Evolutionary conservation across 2,888 invertebrate species (phyloP).

Genomic region (Leptogaster cylindrica): DNA sequence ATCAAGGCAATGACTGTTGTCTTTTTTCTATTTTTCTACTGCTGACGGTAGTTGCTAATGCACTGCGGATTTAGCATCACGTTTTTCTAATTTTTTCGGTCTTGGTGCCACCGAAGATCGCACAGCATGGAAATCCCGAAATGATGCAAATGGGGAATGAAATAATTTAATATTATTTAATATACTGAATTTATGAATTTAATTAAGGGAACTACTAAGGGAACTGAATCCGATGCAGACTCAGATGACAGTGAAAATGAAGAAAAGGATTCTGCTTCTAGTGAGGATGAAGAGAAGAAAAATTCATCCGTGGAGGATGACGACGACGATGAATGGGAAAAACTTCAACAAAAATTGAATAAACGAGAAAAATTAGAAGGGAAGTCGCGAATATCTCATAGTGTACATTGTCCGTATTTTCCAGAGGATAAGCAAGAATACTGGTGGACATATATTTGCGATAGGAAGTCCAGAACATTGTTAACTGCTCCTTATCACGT

Average conservation of each 20-base stretch:
- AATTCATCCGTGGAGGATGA: constrained; percentile 68
- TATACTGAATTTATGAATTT: no score
- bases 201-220: no score
- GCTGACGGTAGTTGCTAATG: no score
- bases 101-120: no score
- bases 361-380: constrained; percentile 91
- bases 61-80: no score
- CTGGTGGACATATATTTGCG: constrained; percentile 99
- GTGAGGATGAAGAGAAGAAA: constrained; percentile 68
- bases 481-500: constrained; percentile 93
- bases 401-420: constrained; percentile 97
- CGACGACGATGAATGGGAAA: constrained; percentile 92
- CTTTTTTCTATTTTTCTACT: no score
- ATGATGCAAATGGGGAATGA: no score
- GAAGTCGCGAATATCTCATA: constrained; percentile 90
- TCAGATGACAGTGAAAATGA: constrained; percentile 66
- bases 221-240: constrained; percentile 56
- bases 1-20: no score
- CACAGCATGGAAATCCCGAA: no score
- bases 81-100: no score
- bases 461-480: constrained; percentile 89
- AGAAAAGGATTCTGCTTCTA: constrained; percentile 62
- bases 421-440: constrained; percentile 97
- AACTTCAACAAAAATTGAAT: constrained; percentile 83
- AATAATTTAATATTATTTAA: no score